A percentile compares a stretch with the other conserved stretches of the same genome.
Evolutionary conservation across 2,888 invertebrate species (phyloP).

Genomic region (Scaptodrosophila latifasciaeformis): DNA sequence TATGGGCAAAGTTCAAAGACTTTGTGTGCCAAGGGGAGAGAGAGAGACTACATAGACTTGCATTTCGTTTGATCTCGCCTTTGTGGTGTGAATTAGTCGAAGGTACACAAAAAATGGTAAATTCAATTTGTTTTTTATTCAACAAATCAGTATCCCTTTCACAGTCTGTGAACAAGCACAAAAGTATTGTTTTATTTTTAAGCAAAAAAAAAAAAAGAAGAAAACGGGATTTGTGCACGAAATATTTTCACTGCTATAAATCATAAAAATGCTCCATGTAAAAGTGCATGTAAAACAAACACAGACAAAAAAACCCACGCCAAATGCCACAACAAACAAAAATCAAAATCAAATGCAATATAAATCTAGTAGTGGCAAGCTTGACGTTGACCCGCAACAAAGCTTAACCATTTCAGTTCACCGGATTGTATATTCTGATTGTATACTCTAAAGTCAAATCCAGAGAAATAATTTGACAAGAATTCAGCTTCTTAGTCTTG

Average conservation of each 20-base stretch:
- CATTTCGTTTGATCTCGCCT: slow-evolving; percentile 27
- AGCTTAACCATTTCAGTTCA: not conserved
- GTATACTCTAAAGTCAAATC: too few species aligned
- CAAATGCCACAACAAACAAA: slow-evolving; percentile 34
- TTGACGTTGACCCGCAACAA: not conserved
- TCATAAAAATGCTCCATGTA: slow-evolving; percentile 65
- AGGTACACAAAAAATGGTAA: not conserved
- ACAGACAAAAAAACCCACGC: too few species aligned
- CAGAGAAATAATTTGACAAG: too few species aligned
- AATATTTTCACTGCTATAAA: slow-evolving; percentile 49
- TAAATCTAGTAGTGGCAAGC: slow-evolving; percentile 43
- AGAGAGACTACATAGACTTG: not conserved
- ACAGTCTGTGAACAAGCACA: slow-evolving; percentile 21
- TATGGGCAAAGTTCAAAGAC: slow-evolving; percentile 65
- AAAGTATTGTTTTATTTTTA: slow-evolving; percentile 6
- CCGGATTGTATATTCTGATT: too few species aligned
- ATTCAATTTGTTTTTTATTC: slow-evolving; percentile 38
- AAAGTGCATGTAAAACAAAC: slow-evolving; percentile 30
- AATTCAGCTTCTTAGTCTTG: too few species aligned
- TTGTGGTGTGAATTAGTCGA: slow-evolving; percentile 65
- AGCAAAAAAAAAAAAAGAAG: slow-evolving; percentile 13
- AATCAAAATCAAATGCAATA: slow-evolving; percentile 53
- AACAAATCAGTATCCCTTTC: not conserved
- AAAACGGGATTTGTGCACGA: slow-evolving; percentile 12
- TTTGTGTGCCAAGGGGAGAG: slow-evolving; percentile 15